These are phyloP conservation scores for Myrmophylax atrothorax DNA, from an alignment of 2,113 vertebrate species.

Conservation along the genomic window DNA sequence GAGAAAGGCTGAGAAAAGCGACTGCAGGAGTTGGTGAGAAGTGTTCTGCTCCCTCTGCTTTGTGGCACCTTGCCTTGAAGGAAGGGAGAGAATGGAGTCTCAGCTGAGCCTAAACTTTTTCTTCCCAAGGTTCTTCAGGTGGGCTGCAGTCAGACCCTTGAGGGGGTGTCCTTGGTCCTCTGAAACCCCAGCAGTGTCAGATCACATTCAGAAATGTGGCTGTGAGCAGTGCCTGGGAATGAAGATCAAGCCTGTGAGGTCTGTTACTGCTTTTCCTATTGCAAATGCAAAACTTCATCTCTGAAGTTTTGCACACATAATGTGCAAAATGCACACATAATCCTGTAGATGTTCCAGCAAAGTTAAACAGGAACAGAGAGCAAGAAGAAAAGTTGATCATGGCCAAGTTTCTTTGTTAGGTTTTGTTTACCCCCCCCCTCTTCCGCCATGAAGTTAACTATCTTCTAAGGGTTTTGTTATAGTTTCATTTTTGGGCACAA, in stretches of 20 bases:
- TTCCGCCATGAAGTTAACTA: background rate
- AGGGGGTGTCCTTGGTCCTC: accelerated
- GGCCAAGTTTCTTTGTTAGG: background rate
- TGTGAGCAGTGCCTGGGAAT: background rate
- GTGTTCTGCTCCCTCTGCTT: background rate
- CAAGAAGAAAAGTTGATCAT: background rate
- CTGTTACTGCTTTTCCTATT: background rate
- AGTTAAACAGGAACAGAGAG: background rate
- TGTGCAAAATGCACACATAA: background rate
- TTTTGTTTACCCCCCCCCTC: too few relatives aligned
- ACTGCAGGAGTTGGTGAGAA: background rate
- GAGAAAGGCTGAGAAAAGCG: background rate
- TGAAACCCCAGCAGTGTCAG: background rate
- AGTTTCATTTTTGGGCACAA: background rate
- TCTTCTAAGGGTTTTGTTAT: background rate
- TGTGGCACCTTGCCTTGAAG: background rate
- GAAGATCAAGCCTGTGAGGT: background rate
- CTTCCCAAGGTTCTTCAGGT: background rate
- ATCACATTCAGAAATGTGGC: background rate
- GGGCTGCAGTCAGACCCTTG: background rate
- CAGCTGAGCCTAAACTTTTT: background rate
- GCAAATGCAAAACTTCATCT: background rate
- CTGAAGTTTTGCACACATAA: too few relatives aligned
- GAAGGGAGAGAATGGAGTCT: background rate
- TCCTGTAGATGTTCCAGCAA: background rate